Evolutionary conservation across 1,140 invertebrate genomes (phyloP), one percentile per base, ranked within the genome.

Genomic region (Lucilia cuprina): DNA sequence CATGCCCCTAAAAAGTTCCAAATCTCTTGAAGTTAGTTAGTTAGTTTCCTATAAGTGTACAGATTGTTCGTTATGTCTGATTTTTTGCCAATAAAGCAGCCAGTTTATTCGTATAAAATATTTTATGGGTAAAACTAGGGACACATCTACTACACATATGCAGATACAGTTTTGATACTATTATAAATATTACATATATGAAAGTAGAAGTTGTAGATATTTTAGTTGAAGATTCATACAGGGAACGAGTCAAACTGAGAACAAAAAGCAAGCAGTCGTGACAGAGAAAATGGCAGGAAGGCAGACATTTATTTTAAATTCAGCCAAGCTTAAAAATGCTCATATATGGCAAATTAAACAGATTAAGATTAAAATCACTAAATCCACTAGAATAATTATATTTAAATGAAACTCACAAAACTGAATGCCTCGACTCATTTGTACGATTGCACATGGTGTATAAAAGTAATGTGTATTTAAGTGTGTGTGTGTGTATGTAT

Each of bases 321-420:
- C 77, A 80, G 77, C 77, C 41, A 80, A 80, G 77, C 47, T 80
- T n/a, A 80, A 80, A 50, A 80, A 80, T 80, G 77, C 41, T 80
- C 77, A 80, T 80, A 49, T 80, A 80, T 80, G 77, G 77, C 77
- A 80, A 80, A 80, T 80, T 80, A 80, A 80, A 80, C 77, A 80
- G 77, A 80, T 80, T 80, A 80, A 80, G 77, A 80, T 80, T 47
- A 49, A 49, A 80, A 80, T 80, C 77, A 50, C 77, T 49, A 80
- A 80, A 80, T 80, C 77, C 77, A 49, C 77, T 80, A 49, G 41
- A 80, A 80, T 80, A 80, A 80, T 80, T 80, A 80, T 50, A 80
- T 80, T 21, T 30, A 21, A 80, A 80, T 80, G 41, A 80, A 80
- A 49, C 65, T 70, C 25, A 70, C 65, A 2, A 70, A 70, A 70